Percentiles rank a stretch among this genome's conserved stretches.
Evolutionary conservation across 2,888 invertebrate species (phyloP).

Genomic region (Apamea anceps): DNA sequence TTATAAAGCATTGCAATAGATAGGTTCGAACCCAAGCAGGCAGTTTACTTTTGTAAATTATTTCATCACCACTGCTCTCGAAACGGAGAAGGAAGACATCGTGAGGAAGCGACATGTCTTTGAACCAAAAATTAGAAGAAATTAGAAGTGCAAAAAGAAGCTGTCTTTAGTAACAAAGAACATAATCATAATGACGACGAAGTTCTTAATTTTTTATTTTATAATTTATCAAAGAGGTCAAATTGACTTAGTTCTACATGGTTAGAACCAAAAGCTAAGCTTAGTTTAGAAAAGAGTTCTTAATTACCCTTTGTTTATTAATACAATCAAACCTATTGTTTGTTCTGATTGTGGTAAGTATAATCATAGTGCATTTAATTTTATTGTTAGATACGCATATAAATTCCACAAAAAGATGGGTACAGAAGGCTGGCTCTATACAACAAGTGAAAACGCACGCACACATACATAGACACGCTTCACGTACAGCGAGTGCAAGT

Average conservation of each 20-base stretch:
- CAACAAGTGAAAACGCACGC: background rate
- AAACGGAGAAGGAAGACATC: too few species aligned
- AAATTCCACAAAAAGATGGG: background rate
- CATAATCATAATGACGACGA: too few species aligned
- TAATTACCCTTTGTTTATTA: slow-evolving; percentile 13
- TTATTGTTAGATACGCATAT: background rate
- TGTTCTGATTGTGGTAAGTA: background rate
- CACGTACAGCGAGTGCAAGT: too few species aligned
- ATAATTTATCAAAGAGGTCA: background rate
- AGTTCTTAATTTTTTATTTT: background rate
- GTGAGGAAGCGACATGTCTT: too few species aligned
- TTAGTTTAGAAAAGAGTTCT: background rate
- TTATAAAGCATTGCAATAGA: too few species aligned
- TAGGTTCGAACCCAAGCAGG: too few species aligned
- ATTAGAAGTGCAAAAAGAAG: too few species aligned
- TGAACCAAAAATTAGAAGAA: too few species aligned
- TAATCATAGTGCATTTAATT: slow-evolving; percentile 19
- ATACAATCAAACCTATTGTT: background rate
- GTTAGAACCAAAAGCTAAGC: background rate
- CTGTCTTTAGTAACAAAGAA: too few species aligned
- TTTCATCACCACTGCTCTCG: too few species aligned
- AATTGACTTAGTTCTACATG: background rate
- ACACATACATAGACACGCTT: background rate
- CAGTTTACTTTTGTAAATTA: too few species aligned
- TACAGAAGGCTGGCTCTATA: background rate